Conservation (phyloP, 37 sponge, comb jelly and placozoan genomes). For the Chondrosia reniformis region DNA sequence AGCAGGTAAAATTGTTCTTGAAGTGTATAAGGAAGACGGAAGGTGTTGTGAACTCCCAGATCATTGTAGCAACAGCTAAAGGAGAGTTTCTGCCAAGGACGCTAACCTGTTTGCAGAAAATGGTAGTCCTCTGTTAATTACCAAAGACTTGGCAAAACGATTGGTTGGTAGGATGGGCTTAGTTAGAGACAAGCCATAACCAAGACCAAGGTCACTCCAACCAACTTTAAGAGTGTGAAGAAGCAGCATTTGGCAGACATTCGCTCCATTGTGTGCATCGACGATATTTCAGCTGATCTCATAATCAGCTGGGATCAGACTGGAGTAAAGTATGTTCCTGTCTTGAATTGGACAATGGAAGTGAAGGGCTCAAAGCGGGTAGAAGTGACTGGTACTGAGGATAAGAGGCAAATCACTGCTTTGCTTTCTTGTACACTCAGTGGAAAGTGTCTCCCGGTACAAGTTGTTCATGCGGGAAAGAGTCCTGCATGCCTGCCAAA, state of each 20-base stretch:
- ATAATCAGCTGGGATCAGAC: conserved; percentile 37
- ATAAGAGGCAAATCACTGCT: conserved; percentile 37
- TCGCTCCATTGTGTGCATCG: not conserved
- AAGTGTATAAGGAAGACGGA: not conserved
- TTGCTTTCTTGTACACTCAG: conserved; percentile 19
- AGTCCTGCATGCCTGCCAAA: conserved; percentile 20
- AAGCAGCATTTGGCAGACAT: conserved; percentile 19
- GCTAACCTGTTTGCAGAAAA: conserved; percentile 5
- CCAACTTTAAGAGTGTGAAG: conserved; percentile 18
- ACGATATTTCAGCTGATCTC: conserved; percentile 17
- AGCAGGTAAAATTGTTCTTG: conserved; percentile 8
- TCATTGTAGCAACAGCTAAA: not conserved
- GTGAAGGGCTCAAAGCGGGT: conserved; percentile 11
- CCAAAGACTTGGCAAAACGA: conserved; percentile 22
- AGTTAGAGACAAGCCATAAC: conserved; percentile 21
- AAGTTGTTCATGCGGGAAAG: conserved; percentile 27
- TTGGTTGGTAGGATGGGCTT: conserved; percentile 30
- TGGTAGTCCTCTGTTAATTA: not conserved
- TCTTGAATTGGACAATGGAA: conserved; percentile 20
- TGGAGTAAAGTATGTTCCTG: conserved; percentile 31
- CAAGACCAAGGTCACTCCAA: conserved; percentile 10
- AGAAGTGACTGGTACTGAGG: not conserved
- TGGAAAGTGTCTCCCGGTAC: conserved; percentile 2
- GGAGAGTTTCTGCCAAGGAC: conserved; percentile 7
- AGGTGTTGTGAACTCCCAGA: not conserved